Percentiles rank a stretch among this genome's conserved stretches.
Evolutionary conservation across 2,888 invertebrate genomes (phyloP).

Genomic region (Drosophila basisetae): DNA sequence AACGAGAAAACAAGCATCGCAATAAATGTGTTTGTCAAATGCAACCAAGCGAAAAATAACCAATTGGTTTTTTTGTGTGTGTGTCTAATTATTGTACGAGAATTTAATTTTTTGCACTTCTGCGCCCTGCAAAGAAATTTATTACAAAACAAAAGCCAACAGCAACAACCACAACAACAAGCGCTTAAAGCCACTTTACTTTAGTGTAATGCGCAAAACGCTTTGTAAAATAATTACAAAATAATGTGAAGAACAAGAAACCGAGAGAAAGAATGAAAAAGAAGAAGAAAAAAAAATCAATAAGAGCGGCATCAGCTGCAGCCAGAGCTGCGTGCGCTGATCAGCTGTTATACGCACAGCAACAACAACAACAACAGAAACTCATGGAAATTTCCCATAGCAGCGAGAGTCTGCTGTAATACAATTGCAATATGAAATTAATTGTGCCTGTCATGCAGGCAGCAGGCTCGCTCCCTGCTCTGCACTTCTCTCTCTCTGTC

Average conservation of each 20-base stretch:
- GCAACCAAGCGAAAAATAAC: constrained; percentile 8
- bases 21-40: constrained; percentile 21
- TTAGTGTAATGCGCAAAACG: constrained; percentile 47
- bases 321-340: constrained; percentile 39
- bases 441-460: constrained; percentile 53
- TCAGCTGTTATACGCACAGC: constrained; percentile 66
- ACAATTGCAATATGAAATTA: constrained; percentile 58
- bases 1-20: constrained; percentile 22
- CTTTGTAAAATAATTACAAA: constrained; percentile 22
- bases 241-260: constrained; percentile 4
- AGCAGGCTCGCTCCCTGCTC: constrained; percentile 9
- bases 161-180: constrained; percentile 22
- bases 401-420: constrained; percentile 53
- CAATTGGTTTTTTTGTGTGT: constrained; percentile 15
- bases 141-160: constrained; percentile 46
- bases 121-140: constrained; percentile 46
- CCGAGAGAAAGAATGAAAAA: constrained; percentile 21
- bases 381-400: constrained; percentile 74
- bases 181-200: constrained; percentile 24
- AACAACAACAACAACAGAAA: constrained; percentile 36
- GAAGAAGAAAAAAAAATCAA: constrained; percentile 57
- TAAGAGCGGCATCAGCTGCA: constrained; percentile 50
- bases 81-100: constrained; percentile 53
- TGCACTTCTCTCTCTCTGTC: background rate
- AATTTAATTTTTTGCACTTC: constrained; percentile 55